phyloP scores from a whole-genome alignment of 2,797 vertebrate genomes.

The Xyrichtys novacula region DNA sequence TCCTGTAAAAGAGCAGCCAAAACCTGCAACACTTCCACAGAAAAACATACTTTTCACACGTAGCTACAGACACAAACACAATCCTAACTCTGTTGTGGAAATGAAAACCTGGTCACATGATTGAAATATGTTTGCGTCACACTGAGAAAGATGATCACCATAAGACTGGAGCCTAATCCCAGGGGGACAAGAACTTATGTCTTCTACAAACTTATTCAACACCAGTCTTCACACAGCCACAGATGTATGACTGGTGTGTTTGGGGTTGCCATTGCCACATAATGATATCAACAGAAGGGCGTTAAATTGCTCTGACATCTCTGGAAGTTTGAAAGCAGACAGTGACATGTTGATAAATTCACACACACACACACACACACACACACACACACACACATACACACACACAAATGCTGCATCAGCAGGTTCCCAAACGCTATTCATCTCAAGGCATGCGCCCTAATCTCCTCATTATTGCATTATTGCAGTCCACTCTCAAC shows the following conservation, averaged over 20 bases:
- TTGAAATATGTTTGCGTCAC: constrained; percentile 50
- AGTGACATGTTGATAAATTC: constrained; percentile 14
- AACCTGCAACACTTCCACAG: constrained; percentile 8
- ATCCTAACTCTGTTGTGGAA: constrained; percentile 24
- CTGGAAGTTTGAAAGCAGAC: constrained; percentile 13
- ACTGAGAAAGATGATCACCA: constrained; percentile 60
- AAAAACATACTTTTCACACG: constrained; percentile 18
- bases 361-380: neutral
- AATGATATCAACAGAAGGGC: neutral
- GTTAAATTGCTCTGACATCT: neutral
- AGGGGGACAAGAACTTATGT: constrained; percentile 20
- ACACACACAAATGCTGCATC: constrained; percentile 42
- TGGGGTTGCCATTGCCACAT: constrained; percentile 5
- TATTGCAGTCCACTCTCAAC: constrained; percentile 23
- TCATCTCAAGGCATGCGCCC: constrained; percentile 51
- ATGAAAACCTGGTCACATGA: constrained; percentile 58
- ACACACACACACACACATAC: constrained; percentile 2
- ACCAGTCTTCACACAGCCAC: neutral
- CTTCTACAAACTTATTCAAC: neutral
- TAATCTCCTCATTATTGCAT: constrained; percentile 54
- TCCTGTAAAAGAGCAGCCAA: constrained; percentile 4
- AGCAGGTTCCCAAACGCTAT: constrained; percentile 50
- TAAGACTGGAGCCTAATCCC: constrained; percentile 50
- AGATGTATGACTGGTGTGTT: neutral
- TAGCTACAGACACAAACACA: constrained; percentile 7